Percentiles rank a stretch among this genome's conserved stretches.
Conservation (phyloP, 1,140 invertebrate genomes). For the Megalopta genalis region DNA sequence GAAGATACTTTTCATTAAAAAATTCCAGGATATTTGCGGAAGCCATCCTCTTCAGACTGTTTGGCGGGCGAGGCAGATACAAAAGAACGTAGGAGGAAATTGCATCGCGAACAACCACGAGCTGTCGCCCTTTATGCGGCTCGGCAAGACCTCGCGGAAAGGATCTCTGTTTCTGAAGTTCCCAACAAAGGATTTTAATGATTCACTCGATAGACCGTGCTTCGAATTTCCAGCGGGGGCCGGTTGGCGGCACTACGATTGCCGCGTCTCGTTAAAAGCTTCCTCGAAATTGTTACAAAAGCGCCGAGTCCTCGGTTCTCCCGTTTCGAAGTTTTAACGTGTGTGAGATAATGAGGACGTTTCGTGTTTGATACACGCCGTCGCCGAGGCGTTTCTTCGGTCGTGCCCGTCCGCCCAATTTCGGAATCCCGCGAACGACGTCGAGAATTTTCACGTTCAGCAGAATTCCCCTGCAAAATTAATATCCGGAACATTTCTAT, state of each 20-base stretch:
- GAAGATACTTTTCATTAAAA: no score
- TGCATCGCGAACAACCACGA: neutral
- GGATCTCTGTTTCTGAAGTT: slow-evolving; percentile 7
- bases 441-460: neutral
- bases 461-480: neutral
- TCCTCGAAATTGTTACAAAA: neutral
- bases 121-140: slow-evolving; percentile 4
- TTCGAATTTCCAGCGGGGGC: neutral
- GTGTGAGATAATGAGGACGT: slow-evolving; percentile 24
- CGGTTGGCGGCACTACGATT: slow-evolving; percentile 1
- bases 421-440: neutral
- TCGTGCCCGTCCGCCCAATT: neutral
- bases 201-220: slow-evolving; percentile 17
- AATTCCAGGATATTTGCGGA: no score
- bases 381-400: neutral
- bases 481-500: no score
- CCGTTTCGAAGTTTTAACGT: neutral
- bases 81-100: slow-evolving; percentile 19
- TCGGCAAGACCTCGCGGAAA: neutral
- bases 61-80: neutral
- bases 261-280: slow-evolving; percentile 17
- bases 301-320: neutral
- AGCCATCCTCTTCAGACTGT: no score
- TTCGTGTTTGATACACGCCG: neutral
- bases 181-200: slow-evolving; percentile 39